Percentiles rank a stretch among this genome's conserved stretches.
phyloP scores from a whole-genome alignment of 2,888 invertebrate species.

The Arenicola marina region DNA sequence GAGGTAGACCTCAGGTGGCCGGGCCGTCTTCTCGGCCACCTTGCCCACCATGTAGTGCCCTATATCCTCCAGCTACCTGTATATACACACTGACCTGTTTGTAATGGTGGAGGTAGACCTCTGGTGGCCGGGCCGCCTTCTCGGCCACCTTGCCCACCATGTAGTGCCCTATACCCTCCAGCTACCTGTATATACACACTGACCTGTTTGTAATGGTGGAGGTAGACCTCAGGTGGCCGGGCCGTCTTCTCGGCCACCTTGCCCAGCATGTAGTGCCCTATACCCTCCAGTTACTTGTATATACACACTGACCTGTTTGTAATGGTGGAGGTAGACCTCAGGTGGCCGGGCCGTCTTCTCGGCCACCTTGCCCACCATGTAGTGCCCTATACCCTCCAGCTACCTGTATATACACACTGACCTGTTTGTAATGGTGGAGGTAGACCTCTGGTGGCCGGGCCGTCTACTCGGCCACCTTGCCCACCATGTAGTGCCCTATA shows the following conservation, averaged over 20 bases:
- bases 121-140: constrained; percentile 77
- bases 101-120: constrained; percentile 79
- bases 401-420: too few relatives aligned
- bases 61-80: too few relatives aligned
- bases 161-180: too few relatives aligned
- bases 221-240: constrained; percentile 73
- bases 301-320: constrained; percentile 76
- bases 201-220: constrained; percentile 80
- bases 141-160: constrained; percentile 96
- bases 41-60: constrained; percentile 97
- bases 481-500: too few relatives aligned
- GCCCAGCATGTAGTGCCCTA: constrained; percentile 96
- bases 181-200: too few relatives aligned
- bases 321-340: constrained; percentile 76
- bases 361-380: constrained; percentile 93
- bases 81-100: too few relatives aligned
- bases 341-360: constrained; percentile 83
- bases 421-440: too few relatives aligned
- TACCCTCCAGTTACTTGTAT: too few relatives aligned
- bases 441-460: too few relatives aligned
- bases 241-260: constrained; percentile 89
- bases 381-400: too few relatives aligned
- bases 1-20: constrained; percentile 75
- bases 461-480: too few relatives aligned
- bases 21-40: constrained; percentile 83